phyloP scores from a whole-genome alignment of 2,888 invertebrate species.

The Hydrotaea diabolus region DNA sequence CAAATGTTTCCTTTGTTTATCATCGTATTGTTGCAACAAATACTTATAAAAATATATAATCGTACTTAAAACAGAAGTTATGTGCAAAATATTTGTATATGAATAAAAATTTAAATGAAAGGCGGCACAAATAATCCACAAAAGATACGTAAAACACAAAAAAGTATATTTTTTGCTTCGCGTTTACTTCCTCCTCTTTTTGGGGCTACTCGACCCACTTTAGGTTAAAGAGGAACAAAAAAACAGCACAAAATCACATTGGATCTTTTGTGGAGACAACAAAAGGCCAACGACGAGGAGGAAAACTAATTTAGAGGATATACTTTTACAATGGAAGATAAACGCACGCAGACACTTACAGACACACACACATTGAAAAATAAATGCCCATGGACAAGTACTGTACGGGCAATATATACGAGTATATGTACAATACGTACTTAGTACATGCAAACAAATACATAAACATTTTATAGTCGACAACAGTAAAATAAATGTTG shows the following conservation, averaged over 20 bases:
- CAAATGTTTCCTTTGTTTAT: slow-evolving; percentile 10
- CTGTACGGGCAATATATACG: background rate
- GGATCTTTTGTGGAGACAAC: background rate
- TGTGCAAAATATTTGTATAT: background rate
- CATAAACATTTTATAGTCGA: slow-evolving; percentile 41
- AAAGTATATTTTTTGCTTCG: background rate
- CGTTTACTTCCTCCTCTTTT: background rate
- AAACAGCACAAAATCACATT: background rate
- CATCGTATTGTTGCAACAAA: background rate
- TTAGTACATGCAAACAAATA: background rate
- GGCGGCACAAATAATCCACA: background rate
- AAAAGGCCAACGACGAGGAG: background rate
- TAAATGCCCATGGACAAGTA: background rate
- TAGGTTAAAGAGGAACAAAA: background rate
- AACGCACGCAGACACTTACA: slow-evolving; percentile 9
- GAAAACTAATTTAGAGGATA: slow-evolving; percentile 16
- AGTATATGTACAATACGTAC: no score
- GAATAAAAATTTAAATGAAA: slow-evolving; percentile 15
- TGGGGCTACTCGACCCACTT: background rate
- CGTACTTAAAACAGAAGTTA: background rate
- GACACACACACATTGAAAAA: background rate
- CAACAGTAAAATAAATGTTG: slow-evolving; percentile 28
- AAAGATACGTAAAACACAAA: background rate
- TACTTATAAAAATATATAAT: no score
- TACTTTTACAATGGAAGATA: background rate